phyloP scores from a whole-genome alignment of 2,888 invertebrate genomes.

The Cephonodes hylas region DNA sequence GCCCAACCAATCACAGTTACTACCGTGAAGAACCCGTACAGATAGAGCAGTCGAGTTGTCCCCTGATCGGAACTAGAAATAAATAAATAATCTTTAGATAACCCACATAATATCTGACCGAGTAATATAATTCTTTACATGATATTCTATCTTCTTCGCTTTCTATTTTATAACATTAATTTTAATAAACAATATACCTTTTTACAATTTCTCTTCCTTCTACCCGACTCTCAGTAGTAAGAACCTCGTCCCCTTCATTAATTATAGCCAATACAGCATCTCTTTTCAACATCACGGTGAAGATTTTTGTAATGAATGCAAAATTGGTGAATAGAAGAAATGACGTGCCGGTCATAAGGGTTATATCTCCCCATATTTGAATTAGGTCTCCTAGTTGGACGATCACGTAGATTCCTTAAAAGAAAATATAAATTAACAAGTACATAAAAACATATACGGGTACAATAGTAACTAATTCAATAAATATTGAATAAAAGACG shows the following conservation, averaged over 20 bases:
- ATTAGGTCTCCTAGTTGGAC: constrained; percentile 63
- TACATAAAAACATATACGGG: no score
- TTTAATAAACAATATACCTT: constrained; percentile 34
- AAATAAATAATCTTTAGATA: no score
- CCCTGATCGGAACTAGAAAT: constrained; percentile 43
- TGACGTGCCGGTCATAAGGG: constrained; percentile 55
- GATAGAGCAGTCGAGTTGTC: constrained; percentile 33
- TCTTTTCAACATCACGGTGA: constrained; percentile 41
- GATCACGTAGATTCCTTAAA: constrained; percentile 49
- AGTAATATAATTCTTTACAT: no score
- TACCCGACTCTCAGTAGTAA: constrained; percentile 32
- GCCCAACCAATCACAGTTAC: constrained; percentile 51
- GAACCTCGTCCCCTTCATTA: constrained; percentile 36
- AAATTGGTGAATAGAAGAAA: constrained; percentile 61
- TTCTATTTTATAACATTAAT: no score
- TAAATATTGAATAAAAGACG: no score
- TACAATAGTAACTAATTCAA: no score
- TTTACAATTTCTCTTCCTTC: constrained; percentile 41
- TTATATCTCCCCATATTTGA: constrained; percentile 60
- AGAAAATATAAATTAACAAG: no score
- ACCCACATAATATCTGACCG: no score
- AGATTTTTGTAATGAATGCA: constrained; percentile 48
- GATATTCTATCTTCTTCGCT: no score
- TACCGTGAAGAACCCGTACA: constrained; percentile 36
- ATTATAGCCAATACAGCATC: constrained; percentile 42